These are phyloP conservation scores for Galeruca laticollis DNA, from an alignment of 2,888 invertebrate genomes.

Conservation along the genomic window DNA sequence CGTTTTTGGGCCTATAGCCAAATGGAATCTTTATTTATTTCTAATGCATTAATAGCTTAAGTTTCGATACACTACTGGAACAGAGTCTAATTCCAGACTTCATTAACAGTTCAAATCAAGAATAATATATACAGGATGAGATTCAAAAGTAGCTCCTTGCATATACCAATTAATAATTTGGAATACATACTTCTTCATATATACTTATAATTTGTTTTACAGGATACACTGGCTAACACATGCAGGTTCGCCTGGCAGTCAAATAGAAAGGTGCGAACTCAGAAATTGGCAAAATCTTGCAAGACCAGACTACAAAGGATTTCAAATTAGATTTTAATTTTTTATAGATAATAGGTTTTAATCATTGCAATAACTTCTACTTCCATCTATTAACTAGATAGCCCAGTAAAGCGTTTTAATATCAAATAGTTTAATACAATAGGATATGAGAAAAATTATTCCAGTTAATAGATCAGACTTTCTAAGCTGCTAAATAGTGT, in stretches of 20 bases:
- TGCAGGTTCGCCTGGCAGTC: slow-evolving; percentile 86
- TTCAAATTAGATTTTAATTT: slow-evolving; percentile 82
- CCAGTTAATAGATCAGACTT: too few species aligned
- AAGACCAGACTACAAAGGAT: slow-evolving; percentile 77
- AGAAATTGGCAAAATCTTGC: slow-evolving; percentile 84
- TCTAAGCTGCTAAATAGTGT: too few species aligned
- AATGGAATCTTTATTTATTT: slow-evolving; percentile 21
- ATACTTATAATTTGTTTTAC: slow-evolving; percentile 45
- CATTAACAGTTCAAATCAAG: background rate
- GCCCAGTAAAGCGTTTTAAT: too few species aligned
- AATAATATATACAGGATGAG: background rate
- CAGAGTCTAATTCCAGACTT: background rate
- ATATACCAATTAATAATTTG: too few species aligned
- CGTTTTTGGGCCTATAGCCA: slow-evolving; percentile 23
- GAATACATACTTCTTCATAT: too few species aligned
- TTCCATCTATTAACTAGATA: too few species aligned
- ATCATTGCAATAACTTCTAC: background rate
- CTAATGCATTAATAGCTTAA: slow-evolving; percentile 18
- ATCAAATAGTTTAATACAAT: too few species aligned
- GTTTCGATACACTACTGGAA: background rate
- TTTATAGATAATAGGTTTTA: background rate
- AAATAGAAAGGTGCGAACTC: slow-evolving; percentile 86
- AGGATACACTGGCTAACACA: slow-evolving; percentile 88
- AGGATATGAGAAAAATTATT: too few species aligned
- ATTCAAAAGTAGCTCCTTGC: slow-evolving; percentile 20